These are phyloP conservation scores for Pseudopleuronectes americanus DNA, from an alignment of 2,797 vertebrate genomes.

Conservation along the genomic window DNA sequence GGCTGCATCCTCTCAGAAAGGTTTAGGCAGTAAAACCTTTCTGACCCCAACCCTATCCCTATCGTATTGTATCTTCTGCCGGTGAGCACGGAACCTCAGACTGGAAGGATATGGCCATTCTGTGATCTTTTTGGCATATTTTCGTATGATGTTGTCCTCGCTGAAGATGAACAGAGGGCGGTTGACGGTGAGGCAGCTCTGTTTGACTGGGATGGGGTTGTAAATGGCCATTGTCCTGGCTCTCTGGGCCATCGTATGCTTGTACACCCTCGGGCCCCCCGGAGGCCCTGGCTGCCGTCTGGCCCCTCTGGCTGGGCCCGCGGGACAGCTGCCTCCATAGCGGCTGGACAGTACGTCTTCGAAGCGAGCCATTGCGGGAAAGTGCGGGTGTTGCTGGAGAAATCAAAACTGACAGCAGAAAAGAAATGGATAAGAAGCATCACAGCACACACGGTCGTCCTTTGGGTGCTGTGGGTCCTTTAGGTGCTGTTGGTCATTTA, in stretches of 20 bases:
- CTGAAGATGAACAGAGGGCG: conserved; percentile 98
- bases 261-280: conserved; percentile 89
- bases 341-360: conserved; percentile 92
- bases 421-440: conserved; percentile 86
- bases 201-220: conserved; percentile 97
- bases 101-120: conserved; percentile 98
- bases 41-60: too few relatives aligned
- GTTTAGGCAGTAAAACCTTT: too few relatives aligned
- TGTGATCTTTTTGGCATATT: conserved; percentile 98
- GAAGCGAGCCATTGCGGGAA: conserved; percentile 92
- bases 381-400: conserved; percentile 77
- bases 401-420: conserved; percentile 84
- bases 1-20: too few relatives aligned
- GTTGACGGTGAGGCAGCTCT: conserved; percentile 97
- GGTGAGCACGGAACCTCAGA: too few relatives aligned
- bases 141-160: conserved; percentile 97
- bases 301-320: conserved; percentile 84
- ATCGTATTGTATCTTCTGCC: too few relatives aligned
- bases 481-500: conserved; percentile 58
- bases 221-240: conserved; percentile 98
- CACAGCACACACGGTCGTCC: conserved; percentile 83
- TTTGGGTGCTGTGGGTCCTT: too few relatives aligned
- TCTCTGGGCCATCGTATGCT: conserved; percentile 96
- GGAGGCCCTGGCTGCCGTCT: conserved; percentile 85
- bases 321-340: conserved; percentile 88